These are phyloP conservation scores for Sorex araneus DNA, from an alignment of 2,113 vertebrate genomes.

Conservation along the genomic window DNA sequence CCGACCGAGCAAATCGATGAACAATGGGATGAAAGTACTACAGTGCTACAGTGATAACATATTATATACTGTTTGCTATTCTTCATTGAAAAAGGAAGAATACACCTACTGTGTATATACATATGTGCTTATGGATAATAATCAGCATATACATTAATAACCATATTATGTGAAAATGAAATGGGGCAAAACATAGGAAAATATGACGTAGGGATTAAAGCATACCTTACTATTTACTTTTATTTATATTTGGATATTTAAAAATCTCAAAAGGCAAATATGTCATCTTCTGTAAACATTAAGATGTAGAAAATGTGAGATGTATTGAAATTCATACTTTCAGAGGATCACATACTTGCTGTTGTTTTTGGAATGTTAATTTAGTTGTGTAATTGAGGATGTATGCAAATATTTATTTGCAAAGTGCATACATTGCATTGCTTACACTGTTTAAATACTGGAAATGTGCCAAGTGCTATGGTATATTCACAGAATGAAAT, in stretches of 20 bases:
- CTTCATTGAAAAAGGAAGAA: background rate
- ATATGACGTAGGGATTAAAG: background rate
- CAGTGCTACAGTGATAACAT: too few species aligned
- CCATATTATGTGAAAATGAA: background rate
- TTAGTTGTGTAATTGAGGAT: background rate
- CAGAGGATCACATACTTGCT: background rate
- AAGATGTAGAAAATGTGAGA: background rate
- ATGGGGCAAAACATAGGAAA: background rate
- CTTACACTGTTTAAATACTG: slow-evolving; percentile 32
- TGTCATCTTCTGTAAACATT: slow-evolving; percentile 14
- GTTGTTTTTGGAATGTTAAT: slow-evolving; percentile 36
- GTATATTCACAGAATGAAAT: background rate
- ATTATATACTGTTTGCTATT: background rate
- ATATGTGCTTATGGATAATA: slow-evolving; percentile 9
- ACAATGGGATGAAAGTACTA: too few species aligned
- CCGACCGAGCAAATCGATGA: too few species aligned
- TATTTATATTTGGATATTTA: slow-evolving; percentile 20
- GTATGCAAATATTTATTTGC: slow-evolving; percentile 9
- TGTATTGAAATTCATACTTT: slow-evolving; percentile 14
- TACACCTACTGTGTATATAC: slow-evolving; percentile 9
- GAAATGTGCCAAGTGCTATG: background rate
- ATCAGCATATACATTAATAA: background rate
- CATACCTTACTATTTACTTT: background rate
- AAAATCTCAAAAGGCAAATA: background rate
- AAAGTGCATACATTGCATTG: background rate